Base-by-base conservation (phyloP, 2,113 vertebrate species). In the Bos indicus region DNA sequence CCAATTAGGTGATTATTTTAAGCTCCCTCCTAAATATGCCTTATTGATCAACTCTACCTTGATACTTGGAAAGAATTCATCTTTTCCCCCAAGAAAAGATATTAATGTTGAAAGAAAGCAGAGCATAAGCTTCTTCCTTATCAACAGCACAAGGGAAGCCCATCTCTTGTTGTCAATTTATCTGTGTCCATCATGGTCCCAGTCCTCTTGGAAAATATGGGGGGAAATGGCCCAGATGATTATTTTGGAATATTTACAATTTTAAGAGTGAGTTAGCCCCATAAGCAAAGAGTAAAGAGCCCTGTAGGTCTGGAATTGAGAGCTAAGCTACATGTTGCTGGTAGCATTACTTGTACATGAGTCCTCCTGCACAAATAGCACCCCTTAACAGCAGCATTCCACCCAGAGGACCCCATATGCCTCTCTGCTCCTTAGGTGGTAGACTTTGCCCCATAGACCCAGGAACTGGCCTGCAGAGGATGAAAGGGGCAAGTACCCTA, bases 1-100 rank as follows among this genome's bases (percentile, higher is more conserved):
- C 52, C 48, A 82, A 77, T 86, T 92, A 95, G 82, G 19, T 88
- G 40, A 85, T 78, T 71, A 88, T 77, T 97, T 97, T 77, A 81
- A 92, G 82, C 48, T 93, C 67, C 57, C 19, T 30, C 48, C 33
- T 77, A 28, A 95, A 78, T 62, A 85, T 67, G 8, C 36, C 67
- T 85, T 91, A 84, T 54, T 81, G 89, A 96, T 81, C 6, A 3
- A 10, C 52, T 95, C 62, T 90, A 5, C 46, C 67, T 86, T 94
- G 74, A 26, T 86, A 59, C 57, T 67, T 89, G 46, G 60, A 74
- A 94, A 43, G 4, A 54, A 33, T 81, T 93, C 10, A 30, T 86
- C 17, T 48, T 90, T 62, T 90, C 26, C 13, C 14, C 33, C 48
- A 52, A 52, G 48, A 52, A 81, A 19, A 52, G 80, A 23, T 52